Conservation (phyloP, 2,797 vertebrate genomes). For the Coendou prehensilis region DNA sequence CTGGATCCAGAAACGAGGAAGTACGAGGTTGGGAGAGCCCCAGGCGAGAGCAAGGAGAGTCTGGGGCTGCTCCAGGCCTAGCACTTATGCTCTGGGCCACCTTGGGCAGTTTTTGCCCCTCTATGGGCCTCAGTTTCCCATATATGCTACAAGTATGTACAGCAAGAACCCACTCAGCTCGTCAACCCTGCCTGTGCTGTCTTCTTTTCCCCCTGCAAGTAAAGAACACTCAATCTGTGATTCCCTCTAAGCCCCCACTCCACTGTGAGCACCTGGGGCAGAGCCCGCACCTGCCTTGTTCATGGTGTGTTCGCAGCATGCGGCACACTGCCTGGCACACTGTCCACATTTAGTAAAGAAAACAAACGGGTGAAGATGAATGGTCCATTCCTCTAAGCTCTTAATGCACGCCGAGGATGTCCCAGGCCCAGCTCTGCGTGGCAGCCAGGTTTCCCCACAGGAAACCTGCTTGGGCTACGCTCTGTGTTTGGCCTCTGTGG, state of each 20-base stretch:
- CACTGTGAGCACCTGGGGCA: neutral
- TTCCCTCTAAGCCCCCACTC: neutral
- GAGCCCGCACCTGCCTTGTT: neutral
- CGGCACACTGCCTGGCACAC: neutral
- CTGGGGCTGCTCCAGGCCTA: neutral
- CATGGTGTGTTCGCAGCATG: neutral
- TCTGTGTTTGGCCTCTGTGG: neutral
- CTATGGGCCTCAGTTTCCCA: neutral
- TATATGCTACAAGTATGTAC: no score
- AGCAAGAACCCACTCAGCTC: neutral
- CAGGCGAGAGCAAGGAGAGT: no score
- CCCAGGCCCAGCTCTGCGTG: neutral
- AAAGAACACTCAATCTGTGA: neutral
- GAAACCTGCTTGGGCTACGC: neutral
- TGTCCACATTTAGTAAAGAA: neutral
- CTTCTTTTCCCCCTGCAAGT: no score
- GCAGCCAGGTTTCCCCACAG: neutral
- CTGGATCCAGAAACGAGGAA: neutral
- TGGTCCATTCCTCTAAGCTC: neutral
- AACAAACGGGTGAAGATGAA: neutral
- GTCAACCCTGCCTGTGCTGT: neutral
- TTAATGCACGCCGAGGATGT: neutral
- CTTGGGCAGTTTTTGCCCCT: neutral
- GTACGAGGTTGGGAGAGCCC: neutral
- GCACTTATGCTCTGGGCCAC: neutral